These are phyloP conservation scores for Penaeus indicus DNA, from an alignment of 1,140 invertebrate genomes.

Conservation along the genomic window DNA sequence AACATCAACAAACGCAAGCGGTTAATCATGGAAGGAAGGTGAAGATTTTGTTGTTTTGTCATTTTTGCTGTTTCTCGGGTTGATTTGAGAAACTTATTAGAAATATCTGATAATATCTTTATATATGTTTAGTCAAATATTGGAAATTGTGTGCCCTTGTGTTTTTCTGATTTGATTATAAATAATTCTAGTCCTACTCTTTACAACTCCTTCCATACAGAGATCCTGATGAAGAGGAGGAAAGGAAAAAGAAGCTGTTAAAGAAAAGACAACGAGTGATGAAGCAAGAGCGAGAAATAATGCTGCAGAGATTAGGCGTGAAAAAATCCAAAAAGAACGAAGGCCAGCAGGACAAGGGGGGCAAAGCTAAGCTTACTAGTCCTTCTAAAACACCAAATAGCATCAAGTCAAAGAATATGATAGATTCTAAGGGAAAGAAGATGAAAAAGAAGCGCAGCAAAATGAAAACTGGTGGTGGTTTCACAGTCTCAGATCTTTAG, in stretches of 20 bases:
- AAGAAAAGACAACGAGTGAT: neutral
- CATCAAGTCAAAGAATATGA: neutral
- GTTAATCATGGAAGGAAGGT: constrained; percentile 82
- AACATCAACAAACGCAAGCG: constrained; percentile 90
- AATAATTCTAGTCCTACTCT: neutral
- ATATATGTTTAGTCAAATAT: no score
- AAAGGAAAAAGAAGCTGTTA: constrained; percentile 6
- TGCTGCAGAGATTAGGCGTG: no score
- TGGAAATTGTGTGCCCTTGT: no score
- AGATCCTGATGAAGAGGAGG: constrained; percentile 41
- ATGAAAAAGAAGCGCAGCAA: constrained; percentile 1
- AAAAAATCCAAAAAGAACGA: no score
- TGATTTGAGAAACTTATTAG: no score
- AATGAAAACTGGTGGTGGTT: no score
- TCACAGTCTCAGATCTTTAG: no score
- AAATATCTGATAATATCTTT: no score
- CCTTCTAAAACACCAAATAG: no score
- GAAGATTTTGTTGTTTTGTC: neutral
- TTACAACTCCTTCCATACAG: neutral
- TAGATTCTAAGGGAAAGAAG: neutral
- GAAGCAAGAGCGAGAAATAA: neutral
- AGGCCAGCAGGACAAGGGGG: no score
- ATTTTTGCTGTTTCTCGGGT: neutral
- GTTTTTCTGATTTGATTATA: neutral
- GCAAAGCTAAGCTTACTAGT: no score